Conservation (phyloP, 2,797 vertebrate species). For the Myripristis jacobus region DNA sequence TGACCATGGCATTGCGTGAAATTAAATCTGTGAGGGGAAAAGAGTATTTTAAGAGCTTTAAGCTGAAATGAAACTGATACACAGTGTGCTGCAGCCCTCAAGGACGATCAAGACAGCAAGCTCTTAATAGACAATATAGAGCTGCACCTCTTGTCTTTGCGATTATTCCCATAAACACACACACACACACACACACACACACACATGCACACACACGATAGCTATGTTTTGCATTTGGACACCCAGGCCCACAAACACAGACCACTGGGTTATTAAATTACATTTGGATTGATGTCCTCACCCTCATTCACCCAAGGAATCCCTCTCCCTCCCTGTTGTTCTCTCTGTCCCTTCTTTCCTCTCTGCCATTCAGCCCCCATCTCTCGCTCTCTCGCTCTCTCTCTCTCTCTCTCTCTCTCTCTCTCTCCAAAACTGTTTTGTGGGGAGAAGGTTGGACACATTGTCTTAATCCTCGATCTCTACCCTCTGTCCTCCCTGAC, state of each 20-base stretch:
- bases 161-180: conserved; percentile 9
- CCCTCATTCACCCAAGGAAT: conserved; percentile 62
- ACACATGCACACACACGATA: neutral
- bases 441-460: conserved; percentile 57
- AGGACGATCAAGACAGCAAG: neutral
- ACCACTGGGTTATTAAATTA: conserved; percentile 57
- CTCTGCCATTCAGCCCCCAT: conserved; percentile 46
- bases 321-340: conserved; percentile 27
- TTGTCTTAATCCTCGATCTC: conserved; percentile 76
- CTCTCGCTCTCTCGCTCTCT: no score
- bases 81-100: no score
- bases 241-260: conserved; percentile 34
- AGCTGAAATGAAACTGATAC: no score
- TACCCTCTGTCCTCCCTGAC: conserved; percentile 63
- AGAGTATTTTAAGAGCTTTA: no score
- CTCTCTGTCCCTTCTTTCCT: neutral
- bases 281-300: conserved; percentile 56
- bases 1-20: no score
- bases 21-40: no score
- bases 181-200: neutral
- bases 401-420: conserved; percentile 52
- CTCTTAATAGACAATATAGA: neutral
- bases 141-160: conserved; percentile 32
- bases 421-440: conserved; percentile 76
- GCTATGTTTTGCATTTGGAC: conserved; percentile 7